Percentiles rank a stretch among this genome's conserved stretches.
Evolutionary conservation across 2,888 invertebrate genomes (phyloP).

Genomic region (Harpalus rufipes): DNA sequence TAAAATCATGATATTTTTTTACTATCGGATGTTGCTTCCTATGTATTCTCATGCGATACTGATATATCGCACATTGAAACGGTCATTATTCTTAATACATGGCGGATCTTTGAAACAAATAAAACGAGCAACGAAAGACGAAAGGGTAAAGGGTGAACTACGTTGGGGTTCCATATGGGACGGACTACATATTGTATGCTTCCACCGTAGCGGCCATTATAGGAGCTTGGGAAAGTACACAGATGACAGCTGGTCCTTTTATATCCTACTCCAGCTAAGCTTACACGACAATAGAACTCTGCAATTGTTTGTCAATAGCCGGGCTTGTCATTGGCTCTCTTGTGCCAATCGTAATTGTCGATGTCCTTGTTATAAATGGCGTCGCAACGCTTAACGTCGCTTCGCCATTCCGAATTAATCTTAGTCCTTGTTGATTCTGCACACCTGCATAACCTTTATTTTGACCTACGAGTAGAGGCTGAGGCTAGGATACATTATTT

Average conservation of each 20-base stretch:
- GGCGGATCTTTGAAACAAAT: constrained; percentile 4
- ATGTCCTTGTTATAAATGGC: constrained; percentile 27
- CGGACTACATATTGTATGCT: constrained; percentile 60
- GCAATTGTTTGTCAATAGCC: constrained; percentile 43
- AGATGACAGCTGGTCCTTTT: constrained; percentile 66
- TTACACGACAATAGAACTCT: constrained; percentile 63
- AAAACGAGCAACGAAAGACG: constrained; percentile 2
- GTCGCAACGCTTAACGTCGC: constrained; percentile 33
- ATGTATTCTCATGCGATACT: too few species aligned
- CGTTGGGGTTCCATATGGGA: constrained; percentile 29
- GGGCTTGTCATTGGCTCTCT: constrained; percentile 60
- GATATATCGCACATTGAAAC: too few species aligned
- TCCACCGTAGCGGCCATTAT: constrained; percentile 58
- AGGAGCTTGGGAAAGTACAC: constrained; percentile 64
- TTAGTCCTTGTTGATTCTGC: neutral
- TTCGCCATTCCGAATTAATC: constrained; percentile 16
- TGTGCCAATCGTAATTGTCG: constrained; percentile 47
- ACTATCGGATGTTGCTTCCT: too few species aligned
- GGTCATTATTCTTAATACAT: neutral
- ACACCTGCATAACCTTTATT: constrained; percentile 15
- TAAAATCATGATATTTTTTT: too few species aligned
- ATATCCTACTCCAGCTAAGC: constrained; percentile 45
- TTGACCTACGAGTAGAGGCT: neutral
- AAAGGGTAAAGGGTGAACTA: constrained; percentile 57
- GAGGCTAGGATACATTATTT: neutral